phyloP scores from a whole-genome alignment of 2,113 vertebrate genomes.

The Pterophyllum scalare region DNA sequence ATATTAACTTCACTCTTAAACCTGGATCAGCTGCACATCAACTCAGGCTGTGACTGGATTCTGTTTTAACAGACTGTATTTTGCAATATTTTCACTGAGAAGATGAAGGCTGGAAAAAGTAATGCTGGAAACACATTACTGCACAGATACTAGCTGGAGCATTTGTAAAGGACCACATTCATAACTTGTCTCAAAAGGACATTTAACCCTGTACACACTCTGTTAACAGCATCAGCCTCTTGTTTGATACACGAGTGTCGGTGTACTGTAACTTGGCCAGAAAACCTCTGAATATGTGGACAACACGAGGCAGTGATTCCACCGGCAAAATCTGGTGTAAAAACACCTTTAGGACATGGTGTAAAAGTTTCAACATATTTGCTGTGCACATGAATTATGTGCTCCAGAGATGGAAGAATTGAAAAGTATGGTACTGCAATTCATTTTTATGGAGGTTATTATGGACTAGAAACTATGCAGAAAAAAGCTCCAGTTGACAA shows the following conservation, averaged over 20 bases:
- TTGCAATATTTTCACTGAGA: neutral
- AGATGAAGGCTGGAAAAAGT: neutral
- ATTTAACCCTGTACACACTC: neutral
- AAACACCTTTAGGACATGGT: no score
- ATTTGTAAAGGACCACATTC: neutral
- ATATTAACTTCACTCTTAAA: constrained; percentile 10
- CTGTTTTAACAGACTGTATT: neutral
- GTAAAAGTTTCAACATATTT: no score
- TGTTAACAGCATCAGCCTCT: neutral
- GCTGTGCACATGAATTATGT: no score
- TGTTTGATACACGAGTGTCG: neutral
- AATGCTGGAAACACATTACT: neutral
- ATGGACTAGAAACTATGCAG: no score
- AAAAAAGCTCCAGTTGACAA: no score
- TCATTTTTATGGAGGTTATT: no score
- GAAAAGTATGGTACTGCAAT: no score
- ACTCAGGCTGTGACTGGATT: neutral
- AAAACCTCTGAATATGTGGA: neutral
- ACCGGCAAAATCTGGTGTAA: no score
- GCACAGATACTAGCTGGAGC: neutral
- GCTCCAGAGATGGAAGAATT: no score
- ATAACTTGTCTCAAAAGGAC: neutral
- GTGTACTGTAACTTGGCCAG: neutral
- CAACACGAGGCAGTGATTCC: neutral
- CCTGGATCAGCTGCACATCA: neutral